Evolutionary conservation across 2,888 invertebrate genomes (phyloP), one percentile per base, ranked within the genome.

Genomic region (Morpho achilles): DNA sequence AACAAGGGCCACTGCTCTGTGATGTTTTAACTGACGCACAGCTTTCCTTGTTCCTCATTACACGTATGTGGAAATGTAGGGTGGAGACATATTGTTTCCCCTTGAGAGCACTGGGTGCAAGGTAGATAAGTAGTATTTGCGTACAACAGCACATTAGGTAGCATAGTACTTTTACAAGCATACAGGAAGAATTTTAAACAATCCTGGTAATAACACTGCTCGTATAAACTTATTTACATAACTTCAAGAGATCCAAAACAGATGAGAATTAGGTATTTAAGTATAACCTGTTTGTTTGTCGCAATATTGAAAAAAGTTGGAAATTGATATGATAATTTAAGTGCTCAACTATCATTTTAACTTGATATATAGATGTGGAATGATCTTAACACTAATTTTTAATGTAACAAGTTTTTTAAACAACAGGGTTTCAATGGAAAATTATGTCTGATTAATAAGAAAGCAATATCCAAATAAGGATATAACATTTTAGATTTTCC

Each of bases 61-160:
- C 64, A 66, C 62, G 62, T 67, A 65, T 62, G 63, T 63, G 62
- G 53, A 63, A 58, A 62, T 61, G 65, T 66, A 65, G 65, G 63
- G 56, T 59, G 63, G 62, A 66, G 65, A 57, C 63, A 67, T 63
- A 66, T 73, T 79, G 59, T 62, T 66, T 67, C 74, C 82, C 80
- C 78, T 69, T 59, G 80, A 78, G 84, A 77, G 66, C 67, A 70
- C 74, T 80, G 80, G 76, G 72, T 75, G 71, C 75, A 63, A 62
- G 76, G 74, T 73, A 62, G 65, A 62, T 67, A 76, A 78, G 75
- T 75, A 80, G 80, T 78, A 78, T 80, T 77, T 78, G 76, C 80
- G 80, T 82, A 80, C 82, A 77, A 76, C 75, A 32, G 62, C 64
- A 75, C 83, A 85, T 86, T 85, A 82, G 76, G 72, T 67, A 69